phyloP scores from a whole-genome alignment of 2,113 vertebrate genomes.

The Callaeas wilsoni region DNA sequence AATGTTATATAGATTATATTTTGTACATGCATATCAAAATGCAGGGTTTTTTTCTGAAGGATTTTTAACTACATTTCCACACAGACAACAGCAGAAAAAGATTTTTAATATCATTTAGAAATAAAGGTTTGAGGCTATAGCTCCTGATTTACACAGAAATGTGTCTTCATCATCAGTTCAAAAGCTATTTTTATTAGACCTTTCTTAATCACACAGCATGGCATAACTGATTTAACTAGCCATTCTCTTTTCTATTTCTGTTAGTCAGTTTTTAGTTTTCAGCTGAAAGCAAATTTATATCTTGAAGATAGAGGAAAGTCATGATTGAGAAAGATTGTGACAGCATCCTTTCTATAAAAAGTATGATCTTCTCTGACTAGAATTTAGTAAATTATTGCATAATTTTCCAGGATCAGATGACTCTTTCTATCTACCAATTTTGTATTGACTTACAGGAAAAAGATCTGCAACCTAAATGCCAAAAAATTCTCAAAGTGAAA shows the following conservation, averaged over 20 bases:
- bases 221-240: neutral
- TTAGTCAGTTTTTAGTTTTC: neutral
- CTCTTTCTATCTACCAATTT: neutral
- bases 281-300: neutral
- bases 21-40: neutral
- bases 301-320: rapidly evolving
- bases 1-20: rapidly evolving
- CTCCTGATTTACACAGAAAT: neutral
- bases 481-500: neutral
- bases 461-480: neutral
- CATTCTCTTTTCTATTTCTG: neutral
- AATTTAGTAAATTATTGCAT: neutral
- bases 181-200: neutral
- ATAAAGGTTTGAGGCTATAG: neutral
- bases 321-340: neutral
- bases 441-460: neutral
- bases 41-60: neutral
- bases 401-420: neutral
- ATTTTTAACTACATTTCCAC: neutral
- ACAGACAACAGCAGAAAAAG: neutral
- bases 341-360: neutral
- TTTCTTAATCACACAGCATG: neutral
- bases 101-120: neutral
- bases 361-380: neutral
- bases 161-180: neutral